Conservation (phyloP, 2,888 invertebrate species). For the Nymphalis urticae region DNA sequence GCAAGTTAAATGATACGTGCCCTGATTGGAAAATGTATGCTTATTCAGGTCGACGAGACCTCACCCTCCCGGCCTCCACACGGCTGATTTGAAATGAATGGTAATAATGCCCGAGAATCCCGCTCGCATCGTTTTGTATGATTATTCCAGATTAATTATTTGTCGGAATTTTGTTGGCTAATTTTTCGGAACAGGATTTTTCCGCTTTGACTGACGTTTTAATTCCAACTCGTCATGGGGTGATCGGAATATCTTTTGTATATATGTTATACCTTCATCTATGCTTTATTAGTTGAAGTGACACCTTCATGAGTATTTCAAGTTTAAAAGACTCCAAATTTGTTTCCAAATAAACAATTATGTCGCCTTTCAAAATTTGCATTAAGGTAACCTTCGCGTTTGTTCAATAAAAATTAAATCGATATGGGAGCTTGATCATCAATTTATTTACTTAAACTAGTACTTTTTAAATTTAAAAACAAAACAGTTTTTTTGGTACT, state of each 20-base stretch:
- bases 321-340: neutral
- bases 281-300: constrained; percentile 14
- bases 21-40: constrained; percentile 82
- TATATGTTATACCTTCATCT: constrained; percentile 32
- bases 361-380: too few species aligned
- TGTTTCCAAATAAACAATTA: too few species aligned
- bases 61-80: constrained; percentile 65
- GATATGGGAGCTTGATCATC: too few species aligned
- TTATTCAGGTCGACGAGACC: constrained; percentile 76
- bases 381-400: too few species aligned
- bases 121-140: constrained; percentile 80
- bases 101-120: constrained; percentile 79
- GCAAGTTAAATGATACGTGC: constrained; percentile 82
- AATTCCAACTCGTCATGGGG: constrained; percentile 72
- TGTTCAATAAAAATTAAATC: too few species aligned
- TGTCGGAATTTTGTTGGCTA: constrained; percentile 79
- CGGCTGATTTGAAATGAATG: constrained; percentile 82
- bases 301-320: neutral
- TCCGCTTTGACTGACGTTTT: constrained; percentile 80
- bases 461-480: neutral
- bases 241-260: constrained; percentile 43
- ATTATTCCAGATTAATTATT: constrained; percentile 82
- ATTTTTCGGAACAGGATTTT: constrained; percentile 80
- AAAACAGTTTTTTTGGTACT: neutral
- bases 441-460: too few species aligned